Conservation (phyloP, 2,888 invertebrate genomes). For the Chrysina gloriosa region DNA sequence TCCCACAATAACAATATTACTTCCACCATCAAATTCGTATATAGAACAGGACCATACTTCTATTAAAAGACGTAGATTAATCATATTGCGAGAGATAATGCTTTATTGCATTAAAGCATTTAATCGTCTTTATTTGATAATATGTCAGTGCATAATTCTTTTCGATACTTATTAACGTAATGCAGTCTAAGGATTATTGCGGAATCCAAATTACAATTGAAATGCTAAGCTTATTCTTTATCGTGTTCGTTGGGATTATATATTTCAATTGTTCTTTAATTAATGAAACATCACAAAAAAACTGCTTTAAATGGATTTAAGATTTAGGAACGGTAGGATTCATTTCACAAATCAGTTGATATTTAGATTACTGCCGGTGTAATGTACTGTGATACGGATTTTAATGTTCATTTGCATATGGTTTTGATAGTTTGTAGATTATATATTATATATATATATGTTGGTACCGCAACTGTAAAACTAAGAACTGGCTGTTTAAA, state of each 20-base stretch:
- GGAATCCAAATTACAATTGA: not conserved
- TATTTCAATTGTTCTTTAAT: constrained; percentile 19
- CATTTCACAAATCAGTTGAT: not conserved
- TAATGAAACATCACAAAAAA: constrained; percentile 1
- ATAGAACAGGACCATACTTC: too few relatives aligned
- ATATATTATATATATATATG: too few relatives aligned
- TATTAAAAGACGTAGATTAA: too few relatives aligned
- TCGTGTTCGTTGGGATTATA: constrained; percentile 16
- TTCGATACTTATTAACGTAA: not conserved
- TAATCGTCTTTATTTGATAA: not conserved
- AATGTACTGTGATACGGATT: too few relatives aligned
- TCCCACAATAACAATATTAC: too few relatives aligned
- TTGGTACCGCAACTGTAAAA: too few relatives aligned
- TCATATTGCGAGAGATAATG: too few relatives aligned
- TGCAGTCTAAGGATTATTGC: not conserved
- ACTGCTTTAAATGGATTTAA: not conserved
- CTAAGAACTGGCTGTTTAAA: too few relatives aligned
- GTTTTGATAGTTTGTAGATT: too few relatives aligned
- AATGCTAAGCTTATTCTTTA: constrained; percentile 1
- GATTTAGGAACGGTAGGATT: not conserved
- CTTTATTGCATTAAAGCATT: too few relatives aligned
- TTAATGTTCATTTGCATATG: too few relatives aligned
- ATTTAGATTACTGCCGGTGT: not conserved
- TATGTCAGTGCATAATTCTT: not conserved
- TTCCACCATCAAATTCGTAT: too few relatives aligned